These are phyloP conservation scores for Sinohyriopsis cumingii DNA, from an alignment of 2,888 invertebrate species.

Conservation along the genomic window DNA sequence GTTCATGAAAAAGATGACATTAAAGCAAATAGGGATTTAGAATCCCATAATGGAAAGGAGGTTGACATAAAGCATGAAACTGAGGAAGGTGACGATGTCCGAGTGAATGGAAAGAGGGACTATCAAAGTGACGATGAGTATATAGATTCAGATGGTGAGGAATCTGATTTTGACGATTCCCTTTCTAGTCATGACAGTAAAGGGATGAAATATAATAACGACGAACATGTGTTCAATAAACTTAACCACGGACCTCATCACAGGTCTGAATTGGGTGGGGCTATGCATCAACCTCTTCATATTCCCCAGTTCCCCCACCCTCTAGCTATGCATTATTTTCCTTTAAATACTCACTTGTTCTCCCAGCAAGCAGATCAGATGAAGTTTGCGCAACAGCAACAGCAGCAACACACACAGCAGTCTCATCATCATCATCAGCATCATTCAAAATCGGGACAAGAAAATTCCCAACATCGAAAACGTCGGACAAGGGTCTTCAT, in stretches of 20 bases:
- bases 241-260: conserved; percentile 34
- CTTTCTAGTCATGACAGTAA: conserved; percentile 51
- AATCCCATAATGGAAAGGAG: neutral
- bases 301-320: conserved; percentile 63
- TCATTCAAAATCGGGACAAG: conserved; percentile 31
- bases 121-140: conserved; percentile 40
- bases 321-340: conserved; percentile 63
- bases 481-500: conserved; percentile 98
- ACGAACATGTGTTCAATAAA: conserved; percentile 39
- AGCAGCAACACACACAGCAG: conserved; percentile 23
- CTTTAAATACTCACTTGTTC: conserved; percentile 60
- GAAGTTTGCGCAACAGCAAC: conserved; percentile 36
- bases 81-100: conserved; percentile 6
- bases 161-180: conserved; percentile 37
- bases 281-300: conserved; percentile 49
- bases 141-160: conserved; percentile 47
- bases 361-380: conserved; percentile 52
- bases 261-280: conserved; percentile 28
- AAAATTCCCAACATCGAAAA: conserved; percentile 73
- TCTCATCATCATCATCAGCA: conserved; percentile 14
- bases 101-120: conserved; percentile 29
- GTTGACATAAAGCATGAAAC: conserved; percentile 10
- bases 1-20: conserved; percentile 29
- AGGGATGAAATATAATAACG: conserved; percentile 28
- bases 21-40: conserved; percentile 1